A percentile compares a stretch with the other conserved stretches of the same genome.
phyloP scores from a whole-genome alignment of 2,113 vertebrate genomes.

The Canis aureus region DNA sequence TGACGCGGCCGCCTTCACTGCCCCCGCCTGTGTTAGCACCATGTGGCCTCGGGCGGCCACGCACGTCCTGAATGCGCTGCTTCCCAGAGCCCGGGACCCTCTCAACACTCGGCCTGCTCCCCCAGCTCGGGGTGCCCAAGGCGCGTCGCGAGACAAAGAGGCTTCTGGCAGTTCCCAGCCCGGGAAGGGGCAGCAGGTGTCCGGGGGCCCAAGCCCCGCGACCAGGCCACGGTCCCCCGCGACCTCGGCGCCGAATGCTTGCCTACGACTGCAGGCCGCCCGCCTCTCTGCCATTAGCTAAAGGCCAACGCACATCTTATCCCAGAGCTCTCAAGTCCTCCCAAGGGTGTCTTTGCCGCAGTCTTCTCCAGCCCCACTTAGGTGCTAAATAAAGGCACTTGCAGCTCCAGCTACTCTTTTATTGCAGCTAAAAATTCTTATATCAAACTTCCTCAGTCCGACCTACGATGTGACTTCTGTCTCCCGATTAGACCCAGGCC shows the following conservation, averaged over 20 bases:
- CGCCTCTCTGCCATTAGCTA: neutral
- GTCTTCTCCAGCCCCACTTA: neutral
- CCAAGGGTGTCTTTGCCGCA: neutral
- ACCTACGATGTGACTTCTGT: neutral
- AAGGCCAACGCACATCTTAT: neutral
- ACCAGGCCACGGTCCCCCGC: neutral
- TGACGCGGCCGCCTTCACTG: neutral
- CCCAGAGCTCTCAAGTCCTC: neutral
- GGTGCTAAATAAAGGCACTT: neutral
- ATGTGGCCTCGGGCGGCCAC: neutral
- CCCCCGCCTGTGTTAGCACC: neutral
- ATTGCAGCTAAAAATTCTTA: neutral
- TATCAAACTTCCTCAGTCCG: neutral
- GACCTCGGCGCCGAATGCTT: neutral
- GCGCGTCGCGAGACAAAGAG: neutral
- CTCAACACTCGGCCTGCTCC: too few species aligned
- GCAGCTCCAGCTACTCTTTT: neutral
- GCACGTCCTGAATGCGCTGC: neutral
- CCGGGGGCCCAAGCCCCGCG: too few species aligned
- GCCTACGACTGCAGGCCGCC: neutral
- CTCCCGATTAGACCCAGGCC: neutral
- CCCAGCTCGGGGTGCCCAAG: neutral
- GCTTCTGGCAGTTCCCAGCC: neutral
- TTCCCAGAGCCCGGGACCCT: too few species aligned
- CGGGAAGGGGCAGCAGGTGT: too few species aligned